Conservation (phyloP, 1,140 invertebrate genomes). For the Saccostrea cuccullata region DNA sequence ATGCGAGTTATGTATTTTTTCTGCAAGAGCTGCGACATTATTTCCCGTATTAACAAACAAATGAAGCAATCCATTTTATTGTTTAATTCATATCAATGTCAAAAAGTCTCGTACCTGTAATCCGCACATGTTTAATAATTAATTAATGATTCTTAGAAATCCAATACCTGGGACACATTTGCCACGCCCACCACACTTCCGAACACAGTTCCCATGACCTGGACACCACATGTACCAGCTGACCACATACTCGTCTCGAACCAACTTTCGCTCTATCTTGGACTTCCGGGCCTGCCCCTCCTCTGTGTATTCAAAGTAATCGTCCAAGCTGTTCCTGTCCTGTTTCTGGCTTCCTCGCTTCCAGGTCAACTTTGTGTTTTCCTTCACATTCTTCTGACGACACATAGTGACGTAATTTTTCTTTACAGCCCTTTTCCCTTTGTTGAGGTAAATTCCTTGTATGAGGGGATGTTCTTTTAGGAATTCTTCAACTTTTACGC, state of each 20-base stretch:
- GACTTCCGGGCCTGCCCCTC: constrained; percentile 60
- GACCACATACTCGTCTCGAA: constrained; percentile 70
- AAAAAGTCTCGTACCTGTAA: no score
- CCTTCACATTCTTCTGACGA: constrained; percentile 58
- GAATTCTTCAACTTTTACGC: constrained; percentile 60
- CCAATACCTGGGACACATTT: constrained; percentile 65
- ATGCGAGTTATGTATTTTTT: no score
- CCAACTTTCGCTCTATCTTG: constrained; percentile 55
- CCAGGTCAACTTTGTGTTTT: constrained; percentile 65
- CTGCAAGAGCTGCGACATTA: no score
- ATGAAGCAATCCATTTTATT: no score
- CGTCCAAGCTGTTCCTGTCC: constrained; percentile 71
- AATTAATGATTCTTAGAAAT: neutral
- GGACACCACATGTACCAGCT: constrained; percentile 76
- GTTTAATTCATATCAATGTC: no score
- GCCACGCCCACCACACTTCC: constrained; percentile 72
- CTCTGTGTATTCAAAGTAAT: constrained; percentile 71
- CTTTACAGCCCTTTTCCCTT: constrained; percentile 71
- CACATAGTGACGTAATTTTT: constrained; percentile 60
- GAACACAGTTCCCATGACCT: constrained; percentile 70
- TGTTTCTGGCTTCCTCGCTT: constrained; percentile 63
- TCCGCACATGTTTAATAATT: no score
- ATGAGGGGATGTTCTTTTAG: constrained; percentile 66
- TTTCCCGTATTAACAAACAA: no score
- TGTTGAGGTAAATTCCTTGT: constrained; percentile 68